Evolutionary conservation across 2,888 invertebrate species (phyloP).

Genomic region (Cynaeus angustus): DNA sequence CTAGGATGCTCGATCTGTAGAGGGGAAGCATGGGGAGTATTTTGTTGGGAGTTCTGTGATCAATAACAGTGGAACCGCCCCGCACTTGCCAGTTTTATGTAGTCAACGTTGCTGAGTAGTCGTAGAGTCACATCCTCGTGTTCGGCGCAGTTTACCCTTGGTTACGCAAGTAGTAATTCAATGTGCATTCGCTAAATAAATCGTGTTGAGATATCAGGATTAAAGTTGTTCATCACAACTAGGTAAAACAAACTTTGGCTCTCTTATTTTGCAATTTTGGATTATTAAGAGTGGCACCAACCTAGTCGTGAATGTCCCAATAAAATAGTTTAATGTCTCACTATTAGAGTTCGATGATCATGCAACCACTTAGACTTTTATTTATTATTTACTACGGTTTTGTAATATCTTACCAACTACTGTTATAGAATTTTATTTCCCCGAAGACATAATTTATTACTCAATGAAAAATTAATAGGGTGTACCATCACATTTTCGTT

Average conservation of each 20-base stretch:
- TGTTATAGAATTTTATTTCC: no score
- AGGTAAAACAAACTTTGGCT: background rate
- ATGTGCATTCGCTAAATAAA: conserved; percentile 2
- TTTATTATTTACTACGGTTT: no score
- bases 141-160: conserved; percentile 37
- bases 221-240: background rate
- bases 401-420: no score
- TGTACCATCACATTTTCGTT: no score
- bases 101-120: conserved; percentile 54
- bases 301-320: no score
- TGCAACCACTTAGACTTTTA: no score
- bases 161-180: conserved; percentile 36
- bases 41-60: conserved; percentile 53
- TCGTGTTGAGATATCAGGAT: background rate
- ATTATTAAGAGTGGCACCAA: no score
- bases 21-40: conserved; percentile 48
- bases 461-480: no score
- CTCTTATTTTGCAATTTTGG: no score
- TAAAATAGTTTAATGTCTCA: no score
- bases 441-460: no score
- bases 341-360: no score
- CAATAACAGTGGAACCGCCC: conserved; percentile 61
- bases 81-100: conserved; percentile 56
- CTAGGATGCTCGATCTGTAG: conserved; percentile 43
- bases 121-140: conserved; percentile 46